Percentiles rank a stretch among this genome's conserved stretches.
These are phyloP conservation scores for Acanthococcus lagerstroemiae DNA, from an alignment of 2,888 invertebrate genomes.

Conservation along the genomic window DNA sequence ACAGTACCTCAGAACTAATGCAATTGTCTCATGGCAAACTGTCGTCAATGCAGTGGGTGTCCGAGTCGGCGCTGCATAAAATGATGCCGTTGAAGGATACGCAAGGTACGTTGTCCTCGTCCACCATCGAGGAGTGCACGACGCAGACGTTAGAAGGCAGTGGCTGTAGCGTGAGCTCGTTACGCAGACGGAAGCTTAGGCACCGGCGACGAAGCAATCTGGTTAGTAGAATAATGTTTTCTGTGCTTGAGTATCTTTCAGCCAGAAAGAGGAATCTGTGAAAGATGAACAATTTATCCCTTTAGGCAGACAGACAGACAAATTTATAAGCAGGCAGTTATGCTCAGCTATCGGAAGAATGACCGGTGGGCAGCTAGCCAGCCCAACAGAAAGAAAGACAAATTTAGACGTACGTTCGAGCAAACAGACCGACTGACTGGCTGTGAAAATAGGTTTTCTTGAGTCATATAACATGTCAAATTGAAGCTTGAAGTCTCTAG, in stretches of 20 bases:
- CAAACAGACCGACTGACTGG: no score
- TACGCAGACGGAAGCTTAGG: slow-evolving; percentile 44
- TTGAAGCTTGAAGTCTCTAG: no score
- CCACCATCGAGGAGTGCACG: slow-evolving; percentile 46
- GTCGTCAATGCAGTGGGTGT: slow-evolving; percentile 55
- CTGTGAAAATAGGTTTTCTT: no score
- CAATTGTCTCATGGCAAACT: slow-evolving; percentile 45
- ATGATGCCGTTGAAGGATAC: slow-evolving; percentile 31
- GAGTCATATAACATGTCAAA: no score
- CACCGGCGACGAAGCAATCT: slow-evolving; percentile 42
- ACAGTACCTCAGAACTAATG: slow-evolving; percentile 80
- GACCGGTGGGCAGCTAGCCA: no score
- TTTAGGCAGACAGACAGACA: no score
- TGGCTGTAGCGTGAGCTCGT: slow-evolving; percentile 42
- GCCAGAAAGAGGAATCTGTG: not conserved
- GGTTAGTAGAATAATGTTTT: slow-evolving; percentile 1
- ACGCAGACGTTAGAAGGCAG: slow-evolving; percentile 40
- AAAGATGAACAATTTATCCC: no score
- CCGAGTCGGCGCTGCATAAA: slow-evolving; percentile 77
- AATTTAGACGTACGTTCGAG: no score
- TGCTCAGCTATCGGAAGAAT: no score
- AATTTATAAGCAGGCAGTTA: no score
- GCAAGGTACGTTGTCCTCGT: slow-evolving; percentile 43
- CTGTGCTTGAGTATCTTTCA: no score
- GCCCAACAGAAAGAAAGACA: no score